phyloP scores from a whole-genome alignment of 2,888 invertebrate genomes.

The Lasius platythorax region DNA sequence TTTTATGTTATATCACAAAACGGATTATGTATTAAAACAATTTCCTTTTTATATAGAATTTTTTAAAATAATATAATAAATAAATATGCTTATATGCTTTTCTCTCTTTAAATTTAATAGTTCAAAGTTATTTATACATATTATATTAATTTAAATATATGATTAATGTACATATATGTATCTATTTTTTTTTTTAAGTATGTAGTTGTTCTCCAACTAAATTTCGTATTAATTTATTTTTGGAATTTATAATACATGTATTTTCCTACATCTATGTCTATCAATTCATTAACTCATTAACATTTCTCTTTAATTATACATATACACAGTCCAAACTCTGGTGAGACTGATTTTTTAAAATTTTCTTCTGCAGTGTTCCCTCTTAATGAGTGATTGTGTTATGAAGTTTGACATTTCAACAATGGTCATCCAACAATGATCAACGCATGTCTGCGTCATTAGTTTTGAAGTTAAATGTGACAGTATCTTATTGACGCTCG shows the following conservation, averaged over 20 bases:
- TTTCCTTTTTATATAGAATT: neutral
- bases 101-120: neutral
- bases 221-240: neutral
- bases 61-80: neutral
- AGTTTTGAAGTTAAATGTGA: too few species aligned
- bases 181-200: neutral
- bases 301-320: neutral
- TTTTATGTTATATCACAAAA: conserved; percentile 9
- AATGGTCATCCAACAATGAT: too few species aligned
- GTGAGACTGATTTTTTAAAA: too few species aligned
- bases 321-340: too few species aligned
- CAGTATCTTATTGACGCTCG: too few species aligned
- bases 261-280: neutral
- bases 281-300: neutral
- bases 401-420: too few species aligned
- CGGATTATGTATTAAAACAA: neutral
- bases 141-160: conserved; percentile 1
- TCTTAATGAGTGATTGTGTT: too few species aligned
- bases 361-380: too few species aligned
- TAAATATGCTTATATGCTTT: neutral
- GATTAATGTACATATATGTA: neutral
- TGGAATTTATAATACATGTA: neutral
- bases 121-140: neutral
- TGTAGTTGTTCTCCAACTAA: neutral
- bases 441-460: too few species aligned